Evolutionary conservation across 2,113 vertebrate species (phyloP).

Genomic region (Balaeniceps rex): DNA sequence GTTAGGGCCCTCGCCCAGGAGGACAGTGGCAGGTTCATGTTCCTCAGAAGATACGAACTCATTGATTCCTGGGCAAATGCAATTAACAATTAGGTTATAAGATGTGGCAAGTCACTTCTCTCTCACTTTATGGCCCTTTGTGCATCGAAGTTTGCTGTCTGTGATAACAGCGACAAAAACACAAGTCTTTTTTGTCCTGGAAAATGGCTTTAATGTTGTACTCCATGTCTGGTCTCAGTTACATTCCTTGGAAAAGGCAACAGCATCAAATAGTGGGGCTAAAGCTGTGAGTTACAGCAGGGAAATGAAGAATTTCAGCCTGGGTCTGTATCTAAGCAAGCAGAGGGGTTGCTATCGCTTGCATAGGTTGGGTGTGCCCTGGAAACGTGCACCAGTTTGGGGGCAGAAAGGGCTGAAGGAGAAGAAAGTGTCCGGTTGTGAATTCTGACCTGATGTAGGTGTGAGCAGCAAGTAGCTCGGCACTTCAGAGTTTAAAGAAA

Average conservation of each 20-base stretch:
- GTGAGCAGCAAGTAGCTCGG: neutral
- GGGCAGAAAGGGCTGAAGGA: neutral
- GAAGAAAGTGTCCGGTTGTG: neutral
- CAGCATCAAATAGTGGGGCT: neutral
- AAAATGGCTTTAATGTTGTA: neutral
- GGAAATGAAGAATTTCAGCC: neutral
- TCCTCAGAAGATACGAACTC: neutral
- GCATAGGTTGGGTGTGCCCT: too few relatives aligned
- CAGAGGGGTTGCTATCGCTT: neutral
- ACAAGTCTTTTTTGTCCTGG: neutral
- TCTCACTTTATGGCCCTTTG: neutral
- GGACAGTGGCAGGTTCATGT: neutral
- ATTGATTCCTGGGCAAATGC: neutral
- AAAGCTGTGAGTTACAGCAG: neutral
- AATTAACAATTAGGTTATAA: neutral
- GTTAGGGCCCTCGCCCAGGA: neutral
- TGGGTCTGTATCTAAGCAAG: neutral
- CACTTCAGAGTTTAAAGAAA: neutral
- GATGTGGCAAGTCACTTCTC: neutral
- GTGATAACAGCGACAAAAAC: neutral
- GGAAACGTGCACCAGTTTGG: neutral
- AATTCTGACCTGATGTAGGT: neutral
- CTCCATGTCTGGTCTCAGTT: neutral
- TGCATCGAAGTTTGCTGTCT: neutral
- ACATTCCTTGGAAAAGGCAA: neutral